Evolutionary conservation across 1,140 invertebrate genomes (phyloP), one percentile per base, ranked within the genome.

Genomic region (Artemia franciscana): DNA sequence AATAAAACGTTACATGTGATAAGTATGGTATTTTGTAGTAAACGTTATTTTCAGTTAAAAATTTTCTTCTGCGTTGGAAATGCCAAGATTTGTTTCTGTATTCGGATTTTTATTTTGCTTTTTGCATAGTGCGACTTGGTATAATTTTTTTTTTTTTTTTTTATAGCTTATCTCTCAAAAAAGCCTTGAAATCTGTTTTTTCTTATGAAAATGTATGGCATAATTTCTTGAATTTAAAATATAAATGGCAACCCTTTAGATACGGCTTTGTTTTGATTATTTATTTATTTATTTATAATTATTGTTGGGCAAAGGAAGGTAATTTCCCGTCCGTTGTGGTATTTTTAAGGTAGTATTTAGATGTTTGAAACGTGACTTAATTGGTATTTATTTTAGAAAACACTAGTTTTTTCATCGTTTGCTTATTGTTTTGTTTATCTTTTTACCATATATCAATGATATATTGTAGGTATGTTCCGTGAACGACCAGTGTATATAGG

Each of bases 371-470:
- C 26, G 30, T 51, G 15, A 25, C 58, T 24, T n/a, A 24, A 59
- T 3, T 21, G 15, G n/a, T 12, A n/a, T 3, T 25, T 2, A 0
- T 24, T 7, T 25, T 24, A 24, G 58, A 26, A 26, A 59, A 7
- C 24, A 15, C 26, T 5, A 25, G 2, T 15, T 12, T 3, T 12
- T 67, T 57, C 39, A 57, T 58, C 66, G 65, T 59, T 64, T 61
- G 62, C 62, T 63, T 64, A 66, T 67, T 67, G 67, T 68, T 69
- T 69, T 65, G 60, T 62, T 66, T 63, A 63, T 63, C 60, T 85
- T 81, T 82, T 81, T 85, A 84, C 84, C 84, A 87, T 88, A 89
- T 89, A 89, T 88, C 86, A 87, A 88, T 88, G 86, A 88, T 89
- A 88, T 89, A 88, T 87, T 82, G 80, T 76, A 78, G 75, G 85